Base-by-base conservation (phyloP, 1,140 invertebrate species). In the Chelonus insularis region DNA sequence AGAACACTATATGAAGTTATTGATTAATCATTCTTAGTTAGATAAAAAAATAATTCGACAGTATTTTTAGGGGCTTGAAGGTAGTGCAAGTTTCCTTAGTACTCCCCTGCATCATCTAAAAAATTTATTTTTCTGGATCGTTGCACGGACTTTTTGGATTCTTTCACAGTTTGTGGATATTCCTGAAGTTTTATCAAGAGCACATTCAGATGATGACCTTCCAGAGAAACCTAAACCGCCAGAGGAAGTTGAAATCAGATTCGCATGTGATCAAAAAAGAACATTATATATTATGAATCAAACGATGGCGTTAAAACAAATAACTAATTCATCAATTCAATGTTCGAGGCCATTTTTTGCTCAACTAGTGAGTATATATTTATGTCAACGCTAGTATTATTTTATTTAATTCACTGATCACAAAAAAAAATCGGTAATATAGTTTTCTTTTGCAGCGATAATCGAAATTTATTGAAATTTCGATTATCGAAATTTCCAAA, bases 261-360 rank as follows among this genome's bases (percentile, higher is more conserved):
- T 77, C 62, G 74, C 86, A 7, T 91, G 90, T 72, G 89, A 91
- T 68, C 85, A 86, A 67, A 81, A 85, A 55, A 83, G 86, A 32
- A 85, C 83, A 32, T 69, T 92, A 1, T 91, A 87, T 68, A 85
- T 89, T 18, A 75, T 91, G 63, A 85, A 91, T 67, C 86, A 89
- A 60, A 79, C 81, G 0, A 77, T 73, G 7, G 73, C 76, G 5
- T 37, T 68, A 11, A 59, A 65, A 57, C 72, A 68, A 4, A 59
- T 75, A n/a, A 71, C 68, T 0, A 72, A 78, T 66, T 56, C 64
- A 8, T 50, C 74, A 5, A 32, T 64, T 1, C 69, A 72, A 12
- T 74, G 72, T 21, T 75, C 72, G 7, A 67, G 75, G 16, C 78
- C 78, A 0, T 82, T 80, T 55, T 76, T 73, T 12, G 76, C 78